Evolutionary conservation across 2,888 invertebrate genomes (phyloP), one percentile per base, ranked within the genome.

Genomic region (Leptodirus hochenwartii): DNA sequence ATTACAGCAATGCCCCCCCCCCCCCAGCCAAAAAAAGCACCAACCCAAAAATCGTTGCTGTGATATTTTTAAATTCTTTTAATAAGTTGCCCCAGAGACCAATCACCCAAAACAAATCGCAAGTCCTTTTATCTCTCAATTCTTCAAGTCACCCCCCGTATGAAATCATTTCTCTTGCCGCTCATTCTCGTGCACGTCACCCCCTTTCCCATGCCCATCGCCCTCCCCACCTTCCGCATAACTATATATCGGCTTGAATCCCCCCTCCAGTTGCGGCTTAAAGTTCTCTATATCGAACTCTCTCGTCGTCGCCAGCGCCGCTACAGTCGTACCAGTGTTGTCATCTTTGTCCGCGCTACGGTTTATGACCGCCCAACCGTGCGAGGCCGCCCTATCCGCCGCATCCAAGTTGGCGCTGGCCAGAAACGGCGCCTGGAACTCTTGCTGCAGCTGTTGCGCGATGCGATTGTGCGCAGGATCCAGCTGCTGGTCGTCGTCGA

Each of bases 371-470:
- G 64, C 64, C 73, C 73, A 73, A 9, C 71, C 70, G 41, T 67
- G 66, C 14, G 62, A 58, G 10, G 59, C 58, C 0, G 62, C 27
- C 24, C 5, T 38, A 36, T n/a, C n/a, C n/a, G n/a, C n/a, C n/a
- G n/a, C n/a, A 15, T 38, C 38, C 3, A 38, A 22, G 30, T 38
- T 71, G 1, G 66, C 57, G 41, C 72, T 74, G 1, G 75, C 73
- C 25, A 70, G 66, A 41, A 74, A 74, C 0, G 73, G 73, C 1
- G 73, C 72, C 60, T 71, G 67, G 39, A 74, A 73, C 36, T 66
- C 67, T 35, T 59, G 54, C 4, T 60, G 54, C 4, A 60, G 56
- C 2, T 54, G 51, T 4, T 58, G 37, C 9, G 41, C 39, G 6
- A 39, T 37, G 10, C 32, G 29, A 12, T 34, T 20, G 20, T n/a